A percentile compares a stretch with the other conserved stretches of the same genome.
Evolutionary conservation across 2,113 vertebrate species (phyloP).

Genomic region (Accipiter cooperii): DNA sequence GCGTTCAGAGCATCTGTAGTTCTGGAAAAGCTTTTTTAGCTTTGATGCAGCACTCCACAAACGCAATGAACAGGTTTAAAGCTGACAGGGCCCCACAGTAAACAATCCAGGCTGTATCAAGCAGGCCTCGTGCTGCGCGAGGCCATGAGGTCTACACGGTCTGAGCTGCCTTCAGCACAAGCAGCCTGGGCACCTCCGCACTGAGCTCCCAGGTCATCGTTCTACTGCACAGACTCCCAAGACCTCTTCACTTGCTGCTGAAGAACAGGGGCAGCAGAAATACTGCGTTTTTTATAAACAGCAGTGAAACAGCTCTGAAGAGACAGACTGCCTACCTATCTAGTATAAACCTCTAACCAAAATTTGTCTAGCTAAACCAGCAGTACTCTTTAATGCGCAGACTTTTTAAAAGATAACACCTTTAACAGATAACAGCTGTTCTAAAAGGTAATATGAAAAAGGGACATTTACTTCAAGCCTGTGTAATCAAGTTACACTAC

Average conservation of each 20-base stretch:
- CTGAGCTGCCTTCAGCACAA: background rate
- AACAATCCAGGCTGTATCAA: background rate
- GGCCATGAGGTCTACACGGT: rapidly evolving
- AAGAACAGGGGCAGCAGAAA: rapidly evolving
- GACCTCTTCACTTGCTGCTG: background rate
- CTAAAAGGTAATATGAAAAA: background rate
- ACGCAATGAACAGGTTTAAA: rapidly evolving
- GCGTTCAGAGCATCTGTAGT: background rate
- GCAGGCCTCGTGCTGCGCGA: background rate
- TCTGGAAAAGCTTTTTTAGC: background rate
- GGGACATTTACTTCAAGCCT: rapidly evolving
- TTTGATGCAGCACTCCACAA: background rate
- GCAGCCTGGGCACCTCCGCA: background rate
- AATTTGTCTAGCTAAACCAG: rapidly evolving
- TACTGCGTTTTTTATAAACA: rapidly evolving
- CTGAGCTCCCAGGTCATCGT: rapidly evolving
- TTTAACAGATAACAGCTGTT: background rate
- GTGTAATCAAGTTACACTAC: background rate
- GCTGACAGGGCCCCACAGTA: background rate
- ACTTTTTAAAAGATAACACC: rapidly evolving
- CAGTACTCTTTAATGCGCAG: rapidly evolving
- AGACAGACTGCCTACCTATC: background rate
- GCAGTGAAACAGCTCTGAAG: background rate
- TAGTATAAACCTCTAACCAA: too few species aligned
- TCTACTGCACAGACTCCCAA: too few species aligned